Evolutionary conservation across 2,797 vertebrate genomes (phyloP).

Genomic region (Falco rusticolus): DNA sequence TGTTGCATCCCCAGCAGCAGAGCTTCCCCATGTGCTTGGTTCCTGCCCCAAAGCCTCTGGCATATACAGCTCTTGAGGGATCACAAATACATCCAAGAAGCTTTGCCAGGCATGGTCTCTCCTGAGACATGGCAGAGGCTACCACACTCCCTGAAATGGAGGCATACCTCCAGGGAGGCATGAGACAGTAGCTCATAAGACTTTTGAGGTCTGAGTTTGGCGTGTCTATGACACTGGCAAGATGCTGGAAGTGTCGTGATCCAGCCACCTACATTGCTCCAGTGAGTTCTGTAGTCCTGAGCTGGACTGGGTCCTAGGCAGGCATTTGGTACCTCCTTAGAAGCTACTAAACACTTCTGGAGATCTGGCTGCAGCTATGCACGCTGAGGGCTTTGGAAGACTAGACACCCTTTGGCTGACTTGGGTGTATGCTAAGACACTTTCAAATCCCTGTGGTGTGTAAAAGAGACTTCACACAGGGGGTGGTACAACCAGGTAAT

Average conservation of each 20-base stretch:
- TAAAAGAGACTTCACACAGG: not conserved
- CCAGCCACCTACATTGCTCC: not conserved
- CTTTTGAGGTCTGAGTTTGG: not conserved
- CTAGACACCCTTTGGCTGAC: not conserved
- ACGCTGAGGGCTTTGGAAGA: not conserved
- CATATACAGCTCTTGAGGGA: not conserved
- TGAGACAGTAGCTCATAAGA: not conserved
- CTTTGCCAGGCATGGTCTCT: not conserved
- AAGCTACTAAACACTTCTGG: not conserved
- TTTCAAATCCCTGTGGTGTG: not conserved
- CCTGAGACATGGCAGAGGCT: not conserved
- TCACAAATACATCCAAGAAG: not conserved
- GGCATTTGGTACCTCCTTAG: not conserved
- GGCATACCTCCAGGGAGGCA: not conserved
- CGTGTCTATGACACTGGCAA: not conserved
- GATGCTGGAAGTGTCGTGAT: not conserved
- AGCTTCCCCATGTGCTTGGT: not conserved
- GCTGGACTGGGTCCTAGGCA: not conserved
- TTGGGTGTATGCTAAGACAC: not conserved
- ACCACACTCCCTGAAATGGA: not conserved
- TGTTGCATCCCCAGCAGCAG: not conserved
- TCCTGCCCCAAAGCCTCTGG: not conserved
- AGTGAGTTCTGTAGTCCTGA: not conserved
- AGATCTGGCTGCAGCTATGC: not conserved
- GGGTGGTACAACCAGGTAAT: not conserved